Base-by-base conservation (phyloP, 2,888 invertebrate genomes). In the Andrena camellia region DNA sequence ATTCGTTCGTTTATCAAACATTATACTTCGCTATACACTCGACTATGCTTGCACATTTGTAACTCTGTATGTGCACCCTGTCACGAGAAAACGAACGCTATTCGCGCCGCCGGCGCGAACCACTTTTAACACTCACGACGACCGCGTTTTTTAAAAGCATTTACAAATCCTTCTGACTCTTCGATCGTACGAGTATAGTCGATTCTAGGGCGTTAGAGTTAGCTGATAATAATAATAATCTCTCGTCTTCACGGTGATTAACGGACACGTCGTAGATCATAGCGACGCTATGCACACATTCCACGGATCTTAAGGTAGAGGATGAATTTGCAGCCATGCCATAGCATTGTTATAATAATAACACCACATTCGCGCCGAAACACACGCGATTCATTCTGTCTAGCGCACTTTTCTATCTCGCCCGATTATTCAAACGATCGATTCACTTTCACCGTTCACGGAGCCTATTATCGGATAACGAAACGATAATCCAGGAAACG, bases 31-130 rank as follows among this genome's bases (percentile, higher is more conserved):
- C 74, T 86, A 83, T 57, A 81, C 78, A 81, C 67, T 89, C 75
- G 78, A 87, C 50, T 89, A 83, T 87, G 82, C 87, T 87, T 83
- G 84, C 89, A 83, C 87, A 83, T 86, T 77, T 84, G 87, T 87
- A 84, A 85, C 52, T 57, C 78, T 88, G 79, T 78, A 76, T 81
- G 84, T 84, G 84, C 89, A 88, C 80, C 80, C 50, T 76, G 72
- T 81, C 76, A 86, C 75, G 71, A 54, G 71, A 66, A 17, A 72
- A 82, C 81, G 67, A 82, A 86, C 83, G 64, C 62, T 35, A 23
- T 59, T 60, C 64, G 76, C 64, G 78, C 52, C 23, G 20, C 79
- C 48, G 29, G 60, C 80, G 72, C 59, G 67, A 23, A 26, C 60
- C 78, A 59, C 48, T 69, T 23, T 70, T 76, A 80, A 64, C 63